Base-by-base conservation (phyloP, 2,797 vertebrate species). In the Tragelaphus oryx region DNA sequence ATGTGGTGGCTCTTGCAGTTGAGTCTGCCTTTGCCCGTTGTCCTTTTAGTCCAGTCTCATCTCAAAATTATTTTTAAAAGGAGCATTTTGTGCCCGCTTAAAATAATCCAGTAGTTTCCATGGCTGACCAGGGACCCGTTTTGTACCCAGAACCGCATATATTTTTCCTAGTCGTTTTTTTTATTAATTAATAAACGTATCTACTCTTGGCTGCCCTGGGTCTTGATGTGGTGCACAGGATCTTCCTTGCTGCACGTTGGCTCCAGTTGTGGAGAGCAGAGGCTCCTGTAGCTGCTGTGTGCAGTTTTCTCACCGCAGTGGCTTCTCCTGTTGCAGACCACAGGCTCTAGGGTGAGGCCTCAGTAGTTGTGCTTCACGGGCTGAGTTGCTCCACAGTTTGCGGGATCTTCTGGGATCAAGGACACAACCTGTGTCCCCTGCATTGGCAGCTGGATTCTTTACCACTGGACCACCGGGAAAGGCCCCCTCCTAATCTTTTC, bases 121-220 rank as follows among this genome's bases (percentile, higher is more conserved):
- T 12, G 30, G 54, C 28, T 88, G 85, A 76, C 60, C 50, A 78
- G 94, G 71, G 46, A 41, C 33, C 28, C 16, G 33, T 50, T 48
- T 54, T 90, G 46, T 14, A 71, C n/a, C 28, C 8, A 41, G 68
- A 75, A 46, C 7, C 8, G 1, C 86, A 33, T 11, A 0, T 18
- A 16, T n/a, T 76, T 94, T 62, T 14, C 1, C 26, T 18, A 28
- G 5, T 65, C 54, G 30, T 91, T 75, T 59, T 71, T 71, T 68
- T 22, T 6, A 37, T 3, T 2, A 6, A 41, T 26, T 44, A 44
- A 44, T 74, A 24, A 26, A 0, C 0, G 0, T 12, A 0, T 11
- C 9, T 11, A 10, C n/a, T 37, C 65, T 68, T 11, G 65, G 33
- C 68, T 4, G 37, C 37, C 33, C 37, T 2, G 68, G 11, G 68